phyloP scores from a whole-genome alignment of 1,140 invertebrate genomes.

The Lethrus apterus region DNA sequence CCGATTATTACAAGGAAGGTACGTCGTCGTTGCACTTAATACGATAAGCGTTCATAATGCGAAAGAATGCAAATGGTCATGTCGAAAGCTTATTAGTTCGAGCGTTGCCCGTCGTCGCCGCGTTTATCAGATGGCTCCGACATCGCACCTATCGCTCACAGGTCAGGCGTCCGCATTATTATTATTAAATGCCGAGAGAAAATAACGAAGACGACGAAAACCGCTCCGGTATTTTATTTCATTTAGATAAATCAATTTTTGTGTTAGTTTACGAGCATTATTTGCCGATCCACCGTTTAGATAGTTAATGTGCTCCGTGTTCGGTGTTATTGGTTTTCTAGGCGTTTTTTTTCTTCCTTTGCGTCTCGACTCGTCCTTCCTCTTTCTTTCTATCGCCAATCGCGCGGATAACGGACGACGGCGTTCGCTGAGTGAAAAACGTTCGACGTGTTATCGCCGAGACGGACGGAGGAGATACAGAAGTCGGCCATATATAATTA shows the following conservation, averaged over 20 bases:
- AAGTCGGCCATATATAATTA: slow-evolving; percentile 8
- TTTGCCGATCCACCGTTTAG: slow-evolving; percentile 21
- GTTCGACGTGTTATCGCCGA: slow-evolving; percentile 2
- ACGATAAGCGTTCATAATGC: too few relatives aligned
- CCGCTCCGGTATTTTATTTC: slow-evolving; percentile 20
- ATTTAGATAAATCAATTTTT: slow-evolving; percentile 25
- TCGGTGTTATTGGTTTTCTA: slow-evolving; percentile 8
- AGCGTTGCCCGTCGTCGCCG: too few relatives aligned
- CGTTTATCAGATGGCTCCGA: slow-evolving; percentile 13
- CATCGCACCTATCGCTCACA: slow-evolving; percentile 19
- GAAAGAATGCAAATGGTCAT: too few relatives aligned
- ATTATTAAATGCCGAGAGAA: slow-evolving; percentile 11
- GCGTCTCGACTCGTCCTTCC: slow-evolving; percentile 1
- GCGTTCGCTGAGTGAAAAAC: too few relatives aligned
- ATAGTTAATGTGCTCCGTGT: slow-evolving; percentile 9
- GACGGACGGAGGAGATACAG: slow-evolving; percentile 4
- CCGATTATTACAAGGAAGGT: too few relatives aligned
- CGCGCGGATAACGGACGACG: not conserved
- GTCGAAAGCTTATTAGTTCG: too few relatives aligned
- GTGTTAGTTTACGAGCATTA: slow-evolving; percentile 19
- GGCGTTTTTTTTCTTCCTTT: too few relatives aligned
- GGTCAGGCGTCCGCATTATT: slow-evolving; percentile 17
- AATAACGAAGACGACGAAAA: slow-evolving; percentile 9
- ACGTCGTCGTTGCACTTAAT: too few relatives aligned
- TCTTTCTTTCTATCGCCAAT: slow-evolving; percentile 1